Evolutionary conservation across 2,113 vertebrate genomes (phyloP), one percentile per base, ranked within the genome.

Genomic region (Aptenodytes patagonicus): DNA sequence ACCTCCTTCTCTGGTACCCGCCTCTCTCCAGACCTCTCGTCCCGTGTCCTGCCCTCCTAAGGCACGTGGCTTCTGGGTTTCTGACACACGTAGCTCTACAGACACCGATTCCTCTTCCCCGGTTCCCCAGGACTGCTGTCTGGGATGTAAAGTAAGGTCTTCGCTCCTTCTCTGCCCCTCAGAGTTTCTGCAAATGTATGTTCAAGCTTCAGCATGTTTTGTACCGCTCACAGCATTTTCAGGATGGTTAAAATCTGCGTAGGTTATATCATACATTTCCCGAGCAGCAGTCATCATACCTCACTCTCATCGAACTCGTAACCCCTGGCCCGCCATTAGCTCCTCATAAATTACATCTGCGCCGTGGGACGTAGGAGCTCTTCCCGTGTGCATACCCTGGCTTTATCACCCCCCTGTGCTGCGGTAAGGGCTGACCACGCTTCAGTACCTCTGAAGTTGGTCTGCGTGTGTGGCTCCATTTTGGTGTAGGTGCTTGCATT

Each of bases 361-460:
- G 7, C 32, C 3, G 2, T 14, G 89, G 60, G 36, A 36, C 2
- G 6, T 2, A 24, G 57, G 44, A 80, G 42, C 38, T 52, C 52
- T 60, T 85, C 44, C 42, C 4, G 0, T 0, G 0, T 60, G 44
- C 9, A 2, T 75, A 28, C 11, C n/a, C 71, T 34, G 55, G 25
- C 57, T 51, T 12, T 69, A 62, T 64, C 54, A 44, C 26, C 8
- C 3, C 8, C 11, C 36, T 1, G 1, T 65, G 58, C 42, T 68
- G 38, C 2, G 2, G 17, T 32, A 26, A 46, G 61, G 38, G 17
- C 65, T 75, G 70, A 31, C 21, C 0, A 2, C 2, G 4, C 26
- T 29, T 61, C 44, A 22, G 25, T 42, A 68, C 16, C 54, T 65
- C 76, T 62, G 42, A n/a, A 89, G 19, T 66, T 4, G 0, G 22